Evolutionary conservation across 2,113 vertebrate genomes (phyloP), one percentile per base, ranked within the genome.

Genomic region (Oryzias celebensis): DNA sequence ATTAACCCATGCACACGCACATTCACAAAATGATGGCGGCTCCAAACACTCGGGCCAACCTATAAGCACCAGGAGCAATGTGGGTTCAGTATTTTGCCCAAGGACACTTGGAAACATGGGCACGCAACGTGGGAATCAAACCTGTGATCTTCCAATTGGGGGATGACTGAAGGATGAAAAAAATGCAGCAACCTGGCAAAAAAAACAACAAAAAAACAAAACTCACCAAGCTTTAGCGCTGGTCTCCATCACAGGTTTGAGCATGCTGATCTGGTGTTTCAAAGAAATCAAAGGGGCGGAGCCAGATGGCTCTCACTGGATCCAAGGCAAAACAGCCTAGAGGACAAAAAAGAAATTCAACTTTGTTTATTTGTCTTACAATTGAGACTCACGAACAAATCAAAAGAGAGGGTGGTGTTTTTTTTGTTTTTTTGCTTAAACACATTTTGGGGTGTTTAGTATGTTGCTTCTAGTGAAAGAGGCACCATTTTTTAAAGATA

Each of bases 211-310:
- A 20, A 64, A 16, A 54, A 12, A 14, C 54, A 49, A 66, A 14
- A 84, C 90, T 89, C 86, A 91, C 91, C 89, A 78, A 80, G 84
- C 88, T 87, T 90, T 83, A 92, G 83, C 78, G 59, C 80, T 58
- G 75, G 83, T 85, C 68, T 77, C 84, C 88, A 91, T 90, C 31
- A 78, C 80, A 75, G 73, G 82, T 83, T 81, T 78, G 64, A 66
- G 77, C 85, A 82, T 90, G 63, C 44, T 52, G 42, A 68, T 58
- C 58, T 48, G 65, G 36, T 55, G 57, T 72, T 24, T 18, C 65
- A 60, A 57, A 52, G 48, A 56, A 65, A 75, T 36, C 10, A 63
- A 63, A 55, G 24, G 52, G 42, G 71, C 22, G 14, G 56, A 61
- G 48, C 63, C 26, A 51, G 66, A 59, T 2, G n/a, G 68, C 59